Percentiles rank a stretch among this genome's conserved stretches.
phyloP scores from a whole-genome alignment of 2,888 invertebrate genomes.

The Tetropium fuscum region DNA sequence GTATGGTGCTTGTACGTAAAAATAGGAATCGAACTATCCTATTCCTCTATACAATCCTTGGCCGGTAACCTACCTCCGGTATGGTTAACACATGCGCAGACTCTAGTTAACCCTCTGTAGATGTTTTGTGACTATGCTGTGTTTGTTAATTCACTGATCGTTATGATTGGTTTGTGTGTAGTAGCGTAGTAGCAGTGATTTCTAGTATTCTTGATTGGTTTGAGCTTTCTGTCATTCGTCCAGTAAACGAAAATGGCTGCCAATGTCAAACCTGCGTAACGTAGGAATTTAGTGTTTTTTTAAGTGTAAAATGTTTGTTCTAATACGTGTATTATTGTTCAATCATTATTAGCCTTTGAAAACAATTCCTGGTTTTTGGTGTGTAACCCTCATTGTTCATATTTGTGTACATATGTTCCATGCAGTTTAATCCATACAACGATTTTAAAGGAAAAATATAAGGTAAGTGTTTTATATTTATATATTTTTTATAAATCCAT shows the following conservation, averaged over 20 bases:
- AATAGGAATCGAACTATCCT: not conserved
- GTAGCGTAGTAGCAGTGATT: not conserved
- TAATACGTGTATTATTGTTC: slow-evolving; percentile 22
- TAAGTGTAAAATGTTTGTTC: slow-evolving; percentile 30
- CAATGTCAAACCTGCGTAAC: slow-evolving; percentile 35
- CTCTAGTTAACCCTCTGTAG: no score
- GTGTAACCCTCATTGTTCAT: slow-evolving; percentile 32
- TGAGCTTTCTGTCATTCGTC: no score
- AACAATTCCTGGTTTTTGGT: slow-evolving; percentile 28
- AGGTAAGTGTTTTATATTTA: slow-evolving; percentile 34
- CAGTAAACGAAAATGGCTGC: slow-evolving; percentile 27
- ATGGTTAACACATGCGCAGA: no score
- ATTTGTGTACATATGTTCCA: slow-evolving; percentile 35
- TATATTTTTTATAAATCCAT: no score
- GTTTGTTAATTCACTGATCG: no score
- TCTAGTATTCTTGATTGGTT: not conserved
- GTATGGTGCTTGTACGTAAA: not conserved
- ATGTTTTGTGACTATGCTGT: no score
- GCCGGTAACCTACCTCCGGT: no score
- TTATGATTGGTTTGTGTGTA: not conserved
- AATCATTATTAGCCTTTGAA: slow-evolving; percentile 27
- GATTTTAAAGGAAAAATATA: slow-evolving; percentile 26
- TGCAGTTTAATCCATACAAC: slow-evolving; percentile 30
- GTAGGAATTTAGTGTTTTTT: slow-evolving; percentile 29
- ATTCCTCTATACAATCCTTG: no score